Conservation (phyloP, 2,888 invertebrate species). For the Nymphalis urticae region DNA sequence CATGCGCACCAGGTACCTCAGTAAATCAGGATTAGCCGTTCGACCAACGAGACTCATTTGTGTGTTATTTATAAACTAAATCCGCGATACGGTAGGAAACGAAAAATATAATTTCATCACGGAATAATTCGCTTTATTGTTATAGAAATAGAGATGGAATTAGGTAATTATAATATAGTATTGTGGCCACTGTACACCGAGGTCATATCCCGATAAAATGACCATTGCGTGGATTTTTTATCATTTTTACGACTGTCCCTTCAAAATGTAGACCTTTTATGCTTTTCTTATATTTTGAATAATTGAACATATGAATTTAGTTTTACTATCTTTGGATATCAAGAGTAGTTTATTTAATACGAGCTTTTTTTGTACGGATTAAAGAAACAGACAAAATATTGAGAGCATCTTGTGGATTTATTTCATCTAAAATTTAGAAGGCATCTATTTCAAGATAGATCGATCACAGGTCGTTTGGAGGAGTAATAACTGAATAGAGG, state of each 20-base stretch:
- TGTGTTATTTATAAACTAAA: conserved; percentile 69
- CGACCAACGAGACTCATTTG: conserved; percentile 69
- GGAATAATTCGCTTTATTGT: neutral
- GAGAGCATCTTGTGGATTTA: no score
- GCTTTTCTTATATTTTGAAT: conserved; percentile 11
- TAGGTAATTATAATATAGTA: neutral
- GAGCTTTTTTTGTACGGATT: neutral
- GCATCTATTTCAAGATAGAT: no score
- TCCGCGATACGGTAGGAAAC: conserved; percentile 30
- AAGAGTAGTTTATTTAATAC: neutral
- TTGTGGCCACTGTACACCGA: conserved; percentile 33
- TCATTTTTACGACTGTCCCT: conserved; percentile 49
- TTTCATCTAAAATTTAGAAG: no score
- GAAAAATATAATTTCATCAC: neutral
- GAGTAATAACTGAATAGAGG: no score
- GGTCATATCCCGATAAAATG: conserved; percentile 54
- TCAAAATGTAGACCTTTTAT: conserved; percentile 9
- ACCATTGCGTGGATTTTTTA: conserved; percentile 47
- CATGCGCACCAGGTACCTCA: conserved; percentile 56
- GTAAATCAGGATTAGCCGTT: conserved; percentile 76
- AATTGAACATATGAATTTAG: neutral
- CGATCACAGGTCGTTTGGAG: no score
- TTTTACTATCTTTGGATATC: neutral
- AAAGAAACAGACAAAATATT: no score
- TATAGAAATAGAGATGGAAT: neutral